Percentiles rank a stretch among this genome's conserved stretches.
Conservation (phyloP, 1,140 invertebrate genomes). For the Caerostris darwini region DNA sequence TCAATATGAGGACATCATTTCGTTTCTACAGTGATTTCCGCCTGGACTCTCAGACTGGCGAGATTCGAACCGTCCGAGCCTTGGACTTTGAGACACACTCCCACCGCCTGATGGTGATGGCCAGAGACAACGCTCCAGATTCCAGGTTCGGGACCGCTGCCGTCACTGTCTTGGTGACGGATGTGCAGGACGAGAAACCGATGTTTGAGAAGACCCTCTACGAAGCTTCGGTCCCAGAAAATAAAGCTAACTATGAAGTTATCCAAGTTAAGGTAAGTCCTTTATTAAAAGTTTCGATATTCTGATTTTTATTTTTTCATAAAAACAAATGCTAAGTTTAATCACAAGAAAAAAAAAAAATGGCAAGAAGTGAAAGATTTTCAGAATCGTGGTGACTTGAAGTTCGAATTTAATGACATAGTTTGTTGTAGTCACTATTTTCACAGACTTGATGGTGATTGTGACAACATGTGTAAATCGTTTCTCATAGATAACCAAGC, state of each 20-base stretch:
- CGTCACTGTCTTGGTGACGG: constrained; percentile 90
- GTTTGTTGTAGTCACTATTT: too few relatives aligned
- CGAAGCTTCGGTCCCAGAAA: constrained; percentile 91
- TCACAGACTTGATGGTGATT: too few relatives aligned
- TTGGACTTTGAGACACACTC: constrained; percentile 92
- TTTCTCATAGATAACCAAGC: too few relatives aligned
- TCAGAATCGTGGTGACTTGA: too few relatives aligned
- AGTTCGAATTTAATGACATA: too few relatives aligned
- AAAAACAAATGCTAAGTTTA: too few relatives aligned
- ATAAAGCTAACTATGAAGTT: constrained; percentile 87
- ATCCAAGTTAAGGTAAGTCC: constrained; percentile 86
- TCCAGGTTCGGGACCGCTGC: constrained; percentile 92
- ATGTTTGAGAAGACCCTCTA: constrained; percentile 88
- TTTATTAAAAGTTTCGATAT: constrained; percentile 32
- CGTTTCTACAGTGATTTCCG: constrained; percentile 81
- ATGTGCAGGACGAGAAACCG: constrained; percentile 92
- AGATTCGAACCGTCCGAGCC: constrained; percentile 88
- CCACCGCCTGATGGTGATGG: constrained; percentile 87
- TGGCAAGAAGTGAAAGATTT: too few relatives aligned
- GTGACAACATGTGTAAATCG: too few relatives aligned
- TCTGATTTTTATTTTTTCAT: too few relatives aligned
- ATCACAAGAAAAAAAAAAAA: too few relatives aligned
- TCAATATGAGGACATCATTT: not conserved
- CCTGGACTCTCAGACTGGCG: constrained; percentile 89
- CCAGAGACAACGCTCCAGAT: constrained; percentile 92